These are phyloP conservation scores for Lasioglossum villosulum DNA, from an alignment of 2,888 invertebrate genomes.

Conservation along the genomic window DNA sequence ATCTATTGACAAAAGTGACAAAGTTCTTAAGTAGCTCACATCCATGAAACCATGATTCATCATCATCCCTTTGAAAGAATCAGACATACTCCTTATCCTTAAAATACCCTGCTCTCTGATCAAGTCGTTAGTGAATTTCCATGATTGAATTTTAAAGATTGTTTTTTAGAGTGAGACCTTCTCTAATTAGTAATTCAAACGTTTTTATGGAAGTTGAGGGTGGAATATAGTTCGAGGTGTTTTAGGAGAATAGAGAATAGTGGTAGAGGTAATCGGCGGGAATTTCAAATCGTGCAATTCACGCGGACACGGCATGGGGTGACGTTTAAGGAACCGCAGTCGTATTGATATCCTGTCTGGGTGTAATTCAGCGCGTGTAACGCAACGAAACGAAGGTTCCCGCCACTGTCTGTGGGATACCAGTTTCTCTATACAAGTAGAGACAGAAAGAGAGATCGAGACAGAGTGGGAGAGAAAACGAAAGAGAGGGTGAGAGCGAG, in stretches of 20 bases:
- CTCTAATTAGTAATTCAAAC: not conserved
- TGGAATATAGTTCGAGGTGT: not conserved
- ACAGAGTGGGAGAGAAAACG: not conserved
- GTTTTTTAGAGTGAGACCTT: not conserved
- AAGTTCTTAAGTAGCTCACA: no score
- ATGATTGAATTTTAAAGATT: no score
- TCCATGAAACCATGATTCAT: no score
- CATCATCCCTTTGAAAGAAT: no score
- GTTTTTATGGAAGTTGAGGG: not conserved
- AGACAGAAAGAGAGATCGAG: conserved; percentile 28
- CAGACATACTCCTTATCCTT: no score
- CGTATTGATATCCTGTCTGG: conserved; percentile 62
- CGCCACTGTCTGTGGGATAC: conserved; percentile 41
- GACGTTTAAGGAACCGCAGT: conserved; percentile 52
- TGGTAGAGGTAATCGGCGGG: not conserved
- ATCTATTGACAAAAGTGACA: no score
- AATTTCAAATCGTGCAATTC: conserved; percentile 7
- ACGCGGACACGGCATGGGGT: conserved; percentile 14
- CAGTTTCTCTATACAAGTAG: conserved; percentile 48
- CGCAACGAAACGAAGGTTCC: conserved; percentile 66
- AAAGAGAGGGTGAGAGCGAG: not conserved
- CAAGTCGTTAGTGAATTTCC: no score
- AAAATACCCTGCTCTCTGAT: no score
- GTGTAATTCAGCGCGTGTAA: conserved; percentile 58
- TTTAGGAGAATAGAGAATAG: not conserved